A percentile compares a stretch with the other conserved stretches of the same genome.
Evolutionary conservation across 2,113 vertebrate species (phyloP).

Genomic region (Psittacula cyanocephala): DNA sequence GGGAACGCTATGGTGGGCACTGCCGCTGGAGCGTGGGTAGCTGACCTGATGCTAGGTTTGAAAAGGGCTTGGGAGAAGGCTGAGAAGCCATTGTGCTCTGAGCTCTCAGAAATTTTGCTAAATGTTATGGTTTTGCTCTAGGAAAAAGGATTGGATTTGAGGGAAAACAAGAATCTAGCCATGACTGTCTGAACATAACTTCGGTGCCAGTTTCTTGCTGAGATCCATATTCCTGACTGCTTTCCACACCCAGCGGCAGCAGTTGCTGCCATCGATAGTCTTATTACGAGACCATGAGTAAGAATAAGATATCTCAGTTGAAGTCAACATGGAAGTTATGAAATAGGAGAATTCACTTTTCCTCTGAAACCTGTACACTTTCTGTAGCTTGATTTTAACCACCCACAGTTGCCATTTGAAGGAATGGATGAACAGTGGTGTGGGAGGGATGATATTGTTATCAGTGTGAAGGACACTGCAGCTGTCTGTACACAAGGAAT

Average conservation of each 20-base stretch:
- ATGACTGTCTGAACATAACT: neutral
- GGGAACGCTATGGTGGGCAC: fast-evolving
- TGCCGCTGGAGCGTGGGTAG: fast-evolving
- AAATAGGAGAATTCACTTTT: neutral
- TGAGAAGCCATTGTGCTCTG: neutral
- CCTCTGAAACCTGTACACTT: neutral
- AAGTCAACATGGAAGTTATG: neutral
- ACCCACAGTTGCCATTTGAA: neutral
- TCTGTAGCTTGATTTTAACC: neutral
- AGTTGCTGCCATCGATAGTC: neutral
- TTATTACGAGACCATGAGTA: neutral
- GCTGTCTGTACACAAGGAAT: neutral
- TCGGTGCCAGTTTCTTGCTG: neutral
- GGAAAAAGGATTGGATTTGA: neutral
- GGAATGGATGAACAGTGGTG: neutral
- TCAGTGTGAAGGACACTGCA: neutral
- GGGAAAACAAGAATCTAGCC: neutral
- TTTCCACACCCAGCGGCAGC: neutral
- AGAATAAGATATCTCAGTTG: neutral
- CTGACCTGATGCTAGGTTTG: fast-evolving
- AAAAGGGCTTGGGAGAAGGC: neutral
- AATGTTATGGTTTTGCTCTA: neutral
- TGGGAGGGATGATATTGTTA: neutral
- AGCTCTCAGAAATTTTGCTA: neutral
- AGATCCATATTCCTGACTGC: neutral